A percentile compares a stretch with the other conserved stretches of the same genome.
Conservation (phyloP, 2,113 vertebrate genomes). For the Microcebus jonahi region DNA sequence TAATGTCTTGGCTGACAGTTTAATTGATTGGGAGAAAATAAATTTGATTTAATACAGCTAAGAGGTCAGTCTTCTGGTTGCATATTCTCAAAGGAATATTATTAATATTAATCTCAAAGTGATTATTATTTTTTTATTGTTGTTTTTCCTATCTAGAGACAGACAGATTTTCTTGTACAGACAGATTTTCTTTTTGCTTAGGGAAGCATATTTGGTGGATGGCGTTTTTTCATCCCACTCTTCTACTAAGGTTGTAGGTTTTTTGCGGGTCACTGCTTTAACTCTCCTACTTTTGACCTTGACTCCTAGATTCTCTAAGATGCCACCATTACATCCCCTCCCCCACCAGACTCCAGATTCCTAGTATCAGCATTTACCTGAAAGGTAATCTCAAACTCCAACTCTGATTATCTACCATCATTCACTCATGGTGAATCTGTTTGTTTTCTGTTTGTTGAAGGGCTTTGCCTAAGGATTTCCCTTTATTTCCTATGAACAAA, state of each 20-base stretch:
- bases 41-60: not conserved
- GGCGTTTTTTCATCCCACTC: not conserved
- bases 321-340: not conserved
- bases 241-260: not conserved
- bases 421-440: not conserved
- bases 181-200: conserved; percentile 9
- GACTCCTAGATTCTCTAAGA: not conserved
- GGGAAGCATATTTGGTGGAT: not conserved
- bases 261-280: not conserved
- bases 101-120: not conserved
- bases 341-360: not conserved
- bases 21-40: conserved; percentile 44
- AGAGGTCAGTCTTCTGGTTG: not conserved
- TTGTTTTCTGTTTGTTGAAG: not conserved
- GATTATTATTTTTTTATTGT: not conserved
- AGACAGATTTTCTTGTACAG: not conserved
- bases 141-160: not conserved
- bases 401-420: not conserved
- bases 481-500: conserved; percentile 14
- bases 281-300: not conserved
- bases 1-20: not conserved
- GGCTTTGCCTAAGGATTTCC: not conserved
- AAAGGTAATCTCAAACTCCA: not conserved
- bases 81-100: conserved; percentile 28
- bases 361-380: not conserved